phyloP scores from a whole-genome alignment of 35 echinoderm and acorn worm genomes.

The Eucidaris tribuloides region DNA sequence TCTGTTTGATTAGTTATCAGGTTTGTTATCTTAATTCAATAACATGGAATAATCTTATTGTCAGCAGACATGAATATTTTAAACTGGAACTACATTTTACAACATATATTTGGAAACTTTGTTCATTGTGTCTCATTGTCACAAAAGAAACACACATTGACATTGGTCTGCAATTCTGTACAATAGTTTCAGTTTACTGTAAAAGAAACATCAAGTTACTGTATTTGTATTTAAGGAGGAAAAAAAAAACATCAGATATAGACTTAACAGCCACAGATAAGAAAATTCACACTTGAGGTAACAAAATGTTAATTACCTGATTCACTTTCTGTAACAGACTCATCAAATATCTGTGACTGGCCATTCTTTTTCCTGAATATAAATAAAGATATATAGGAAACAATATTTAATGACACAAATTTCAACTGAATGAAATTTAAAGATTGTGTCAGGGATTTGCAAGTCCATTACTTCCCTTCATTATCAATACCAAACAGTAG shows the following conservation, averaged over 20 bases:
- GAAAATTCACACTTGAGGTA: too few relatives aligned
- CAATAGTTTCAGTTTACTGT: background rate
- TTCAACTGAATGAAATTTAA: background rate
- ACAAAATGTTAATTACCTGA: slow-evolving; percentile 80
- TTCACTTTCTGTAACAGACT: slow-evolving; percentile 96
- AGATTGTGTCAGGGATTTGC: background rate
- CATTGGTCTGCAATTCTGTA: background rate
- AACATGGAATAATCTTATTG: too few relatives aligned
- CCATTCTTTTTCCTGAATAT: slow-evolving; percentile 71
- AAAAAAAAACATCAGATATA: background rate
- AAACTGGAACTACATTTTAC: too few relatives aligned
- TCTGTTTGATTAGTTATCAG: too few relatives aligned
- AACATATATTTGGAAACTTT: too few relatives aligned
- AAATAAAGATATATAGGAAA: background rate
- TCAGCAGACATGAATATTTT: too few relatives aligned
- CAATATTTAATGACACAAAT: background rate
- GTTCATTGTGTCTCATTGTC: background rate
- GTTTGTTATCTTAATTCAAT: too few relatives aligned
- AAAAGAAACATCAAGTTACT: background rate
- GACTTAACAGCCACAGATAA: too few relatives aligned
- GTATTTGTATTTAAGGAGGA: background rate
- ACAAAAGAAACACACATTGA: background rate
- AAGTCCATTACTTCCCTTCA: background rate
- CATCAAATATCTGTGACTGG: slow-evolving; percentile 85
- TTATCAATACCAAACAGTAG: too few relatives aligned